Percentiles rank a stretch among this genome's conserved stretches.
Conservation (phyloP, 2,113 vertebrate genomes). For the Carassius auratus region DNA sequence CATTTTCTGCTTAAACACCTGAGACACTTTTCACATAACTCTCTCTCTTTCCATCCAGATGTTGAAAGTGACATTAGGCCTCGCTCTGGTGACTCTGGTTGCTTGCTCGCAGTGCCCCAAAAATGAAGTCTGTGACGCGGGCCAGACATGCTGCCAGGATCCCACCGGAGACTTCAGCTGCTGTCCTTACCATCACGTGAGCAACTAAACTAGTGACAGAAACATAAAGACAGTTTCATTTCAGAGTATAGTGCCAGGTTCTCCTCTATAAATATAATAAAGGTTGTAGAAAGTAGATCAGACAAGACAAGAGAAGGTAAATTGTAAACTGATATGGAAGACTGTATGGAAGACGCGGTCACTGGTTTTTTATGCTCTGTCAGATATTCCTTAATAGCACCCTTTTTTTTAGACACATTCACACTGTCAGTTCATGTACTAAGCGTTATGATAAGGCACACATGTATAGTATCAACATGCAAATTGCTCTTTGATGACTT, state of each 20-base stretch:
- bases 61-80: slow-evolving; percentile 63
- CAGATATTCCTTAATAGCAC: slow-evolving; percentile 40
- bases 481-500: slow-evolving; percentile 35
- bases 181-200: slow-evolving; percentile 71
- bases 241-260: not conserved
- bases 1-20: not conserved
- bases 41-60: slow-evolving; percentile 63
- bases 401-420: not conserved
- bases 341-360: not conserved
- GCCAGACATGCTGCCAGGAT: slow-evolving; percentile 78
- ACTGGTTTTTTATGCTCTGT: not conserved
- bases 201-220: not conserved
- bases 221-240: not conserved
- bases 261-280: not conserved
- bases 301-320: not conserved
- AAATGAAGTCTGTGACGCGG: slow-evolving; percentile 67
- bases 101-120: slow-evolving; percentile 66
- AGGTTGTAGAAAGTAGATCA: not conserved
- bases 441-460: slow-evolving; percentile 45
- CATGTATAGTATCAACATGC: not conserved
- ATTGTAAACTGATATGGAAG: not conserved
- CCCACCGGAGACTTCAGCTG: slow-evolving; percentile 66
- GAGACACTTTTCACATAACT: not conserved
- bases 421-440: slow-evolving; percentile 42
- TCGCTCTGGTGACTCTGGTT: slow-evolving; percentile 62